Percentiles rank a stretch among this genome's conserved stretches.
Evolutionary conservation across 2,113 vertebrate genomes (phyloP).

Genomic region (Protomyctophum bolini): DNA sequence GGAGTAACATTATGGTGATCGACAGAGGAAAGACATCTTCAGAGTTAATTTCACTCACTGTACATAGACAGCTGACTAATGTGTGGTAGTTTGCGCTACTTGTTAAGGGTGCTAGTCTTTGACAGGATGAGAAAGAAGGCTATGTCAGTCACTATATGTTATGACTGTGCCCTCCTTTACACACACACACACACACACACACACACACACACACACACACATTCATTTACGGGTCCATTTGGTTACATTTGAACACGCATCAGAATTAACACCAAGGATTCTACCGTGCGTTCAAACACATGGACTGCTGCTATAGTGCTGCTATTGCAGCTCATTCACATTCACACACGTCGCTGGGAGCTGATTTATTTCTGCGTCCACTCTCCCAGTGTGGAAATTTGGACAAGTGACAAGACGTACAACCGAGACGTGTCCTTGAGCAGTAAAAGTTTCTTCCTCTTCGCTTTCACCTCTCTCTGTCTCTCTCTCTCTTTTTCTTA

Average conservation of each 20-base stretch:
- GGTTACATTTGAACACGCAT: no score
- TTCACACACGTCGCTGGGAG: background rate
- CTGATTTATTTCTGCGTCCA: constrained; percentile 19
- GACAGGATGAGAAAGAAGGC: background rate
- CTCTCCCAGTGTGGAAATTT: constrained; percentile 20
- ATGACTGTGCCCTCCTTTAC: constrained; percentile 31
- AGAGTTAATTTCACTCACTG: background rate
- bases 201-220: no score
- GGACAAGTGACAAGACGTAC: constrained; percentile 35
- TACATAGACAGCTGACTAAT: constrained; percentile 31
- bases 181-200: background rate
- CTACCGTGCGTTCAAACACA: no score
- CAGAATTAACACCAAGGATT: no score
- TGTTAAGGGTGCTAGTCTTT: background rate
- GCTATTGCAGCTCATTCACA: background rate
- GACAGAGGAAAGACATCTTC: background rate
- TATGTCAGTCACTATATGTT: constrained; percentile 36
- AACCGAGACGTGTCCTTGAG: constrained; percentile 64
- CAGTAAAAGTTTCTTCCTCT: constrained; percentile 3
- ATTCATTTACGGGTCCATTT: no score
- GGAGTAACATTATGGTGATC: constrained; percentile 1
- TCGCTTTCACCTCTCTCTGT: constrained; percentile 4
- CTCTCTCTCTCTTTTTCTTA: background rate
- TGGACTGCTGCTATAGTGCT: no score
- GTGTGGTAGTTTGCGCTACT: background rate